phyloP scores from a whole-genome alignment of 2,797 vertebrate genomes.

The Pangasius sanitwongsei region DNA sequence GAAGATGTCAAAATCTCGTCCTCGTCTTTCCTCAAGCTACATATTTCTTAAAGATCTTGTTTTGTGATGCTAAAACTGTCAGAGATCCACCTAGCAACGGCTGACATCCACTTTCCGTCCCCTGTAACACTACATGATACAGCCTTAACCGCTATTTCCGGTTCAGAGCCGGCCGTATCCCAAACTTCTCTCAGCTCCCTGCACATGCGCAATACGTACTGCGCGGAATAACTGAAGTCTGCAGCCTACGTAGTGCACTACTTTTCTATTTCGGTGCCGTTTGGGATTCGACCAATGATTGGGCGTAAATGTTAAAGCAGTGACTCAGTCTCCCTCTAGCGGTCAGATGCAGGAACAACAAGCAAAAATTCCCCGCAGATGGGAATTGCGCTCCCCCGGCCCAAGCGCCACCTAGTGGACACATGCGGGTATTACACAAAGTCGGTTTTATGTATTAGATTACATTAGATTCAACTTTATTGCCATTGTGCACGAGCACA shows the following conservation, averaged over 20 bases:
- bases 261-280: neutral
- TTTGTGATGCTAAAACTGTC: neutral
- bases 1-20: neutral
- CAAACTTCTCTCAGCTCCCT: neutral
- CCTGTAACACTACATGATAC: neutral
- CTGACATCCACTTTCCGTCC: neutral
- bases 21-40: neutral
- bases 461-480: no score
- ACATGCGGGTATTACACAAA: neutral
- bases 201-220: neutral
- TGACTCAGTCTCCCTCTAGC: neutral
- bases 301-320: neutral
- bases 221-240: accelerated
- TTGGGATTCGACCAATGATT: neutral
- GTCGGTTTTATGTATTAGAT: no score
- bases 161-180: neutral
- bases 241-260: slow-evolving; percentile 17
- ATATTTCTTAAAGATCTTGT: neutral
- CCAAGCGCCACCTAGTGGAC: slow-evolving; percentile 63
- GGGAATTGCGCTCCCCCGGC: slow-evolving; percentile 51
- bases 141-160: neutral
- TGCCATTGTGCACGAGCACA: no score
- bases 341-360: neutral
- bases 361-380: neutral
- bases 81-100: slow-evolving; percentile 5